Evolutionary conservation across 1,140 invertebrate species (phyloP).

Genomic region (Solenopsis invicta): DNA sequence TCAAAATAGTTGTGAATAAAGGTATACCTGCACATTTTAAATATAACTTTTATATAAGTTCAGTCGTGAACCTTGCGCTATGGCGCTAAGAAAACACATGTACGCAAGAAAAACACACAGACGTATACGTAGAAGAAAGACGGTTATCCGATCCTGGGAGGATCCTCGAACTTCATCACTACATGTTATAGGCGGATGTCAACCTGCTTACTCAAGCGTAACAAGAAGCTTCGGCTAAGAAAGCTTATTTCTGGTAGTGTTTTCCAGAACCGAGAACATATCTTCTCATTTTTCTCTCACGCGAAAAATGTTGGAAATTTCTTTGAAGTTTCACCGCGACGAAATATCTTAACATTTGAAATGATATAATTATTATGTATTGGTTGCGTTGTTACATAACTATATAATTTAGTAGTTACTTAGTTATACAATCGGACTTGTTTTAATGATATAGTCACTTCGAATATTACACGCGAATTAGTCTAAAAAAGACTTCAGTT

Average conservation of each 20-base stretch:
- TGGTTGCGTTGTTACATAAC: background rate
- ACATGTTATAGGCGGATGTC: constrained; percentile 76
- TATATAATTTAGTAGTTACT: too few species aligned
- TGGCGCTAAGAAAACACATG: background rate
- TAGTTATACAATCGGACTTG: background rate
- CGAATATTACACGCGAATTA: background rate
- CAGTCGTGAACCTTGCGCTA: background rate
- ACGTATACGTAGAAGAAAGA: background rate
- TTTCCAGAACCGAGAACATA: constrained; percentile 65
- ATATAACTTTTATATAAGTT: background rate
- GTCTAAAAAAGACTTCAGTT: background rate
- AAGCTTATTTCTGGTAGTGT: constrained; percentile 42
- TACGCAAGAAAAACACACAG: background rate
- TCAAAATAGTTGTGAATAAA: too few species aligned
- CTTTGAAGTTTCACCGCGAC: constrained; percentile 7
- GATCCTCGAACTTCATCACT: constrained; percentile 50
- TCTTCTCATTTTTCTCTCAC: background rate
- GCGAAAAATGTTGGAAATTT: background rate
- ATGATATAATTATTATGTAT: background rate
- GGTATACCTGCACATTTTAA: background rate
- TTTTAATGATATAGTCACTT: too few species aligned
- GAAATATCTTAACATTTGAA: background rate
- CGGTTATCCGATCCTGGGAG: constrained; percentile 8
- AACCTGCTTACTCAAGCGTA: constrained; percentile 75
- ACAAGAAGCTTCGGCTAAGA: constrained; percentile 58